A percentile compares a stretch with the other conserved stretches of the same genome.
phyloP scores from a whole-genome alignment of 2,113 vertebrate species.

The Thomomys bottae region DNA sequence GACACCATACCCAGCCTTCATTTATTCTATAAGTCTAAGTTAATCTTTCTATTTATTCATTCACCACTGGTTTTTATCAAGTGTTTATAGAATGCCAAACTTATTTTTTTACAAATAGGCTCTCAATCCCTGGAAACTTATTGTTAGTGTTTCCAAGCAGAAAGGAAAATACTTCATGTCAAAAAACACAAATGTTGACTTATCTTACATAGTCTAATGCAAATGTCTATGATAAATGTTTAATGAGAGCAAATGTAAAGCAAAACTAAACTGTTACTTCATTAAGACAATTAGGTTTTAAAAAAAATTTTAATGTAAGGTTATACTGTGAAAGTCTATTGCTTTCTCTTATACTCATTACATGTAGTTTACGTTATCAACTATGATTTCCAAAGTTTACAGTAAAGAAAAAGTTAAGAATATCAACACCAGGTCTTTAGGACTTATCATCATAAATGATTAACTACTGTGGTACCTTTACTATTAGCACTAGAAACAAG shows the following conservation, averaged over 20 bases:
- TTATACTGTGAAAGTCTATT: neutral
- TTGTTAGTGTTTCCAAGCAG: neutral
- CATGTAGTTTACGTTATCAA: conserved; percentile 8
- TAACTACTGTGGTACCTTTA: conserved; percentile 53
- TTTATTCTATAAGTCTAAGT: neutral
- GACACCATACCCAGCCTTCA: no score
- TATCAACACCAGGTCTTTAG: neutral
- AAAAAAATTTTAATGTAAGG: neutral
- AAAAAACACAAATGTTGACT: neutral
- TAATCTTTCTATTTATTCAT: conserved; percentile 17
- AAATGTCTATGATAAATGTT: neutral
- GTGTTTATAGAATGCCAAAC: neutral
- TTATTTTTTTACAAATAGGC: neutral
- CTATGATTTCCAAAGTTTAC: neutral
- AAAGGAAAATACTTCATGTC: neutral
- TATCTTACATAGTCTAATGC: neutral
- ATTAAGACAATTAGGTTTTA: neutral
- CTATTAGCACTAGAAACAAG: conserved; percentile 49
- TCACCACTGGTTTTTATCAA: neutral
- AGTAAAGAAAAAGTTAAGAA: conserved; percentile 2
- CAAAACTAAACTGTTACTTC: neutral
- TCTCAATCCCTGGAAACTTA: neutral
- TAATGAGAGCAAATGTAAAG: neutral
- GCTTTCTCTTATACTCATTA: conserved; percentile 10
- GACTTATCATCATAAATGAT: conserved; percentile 41